Conservation (phyloP, 2,888 invertebrate species). For the Eumacrocentrus americanus region DNA sequence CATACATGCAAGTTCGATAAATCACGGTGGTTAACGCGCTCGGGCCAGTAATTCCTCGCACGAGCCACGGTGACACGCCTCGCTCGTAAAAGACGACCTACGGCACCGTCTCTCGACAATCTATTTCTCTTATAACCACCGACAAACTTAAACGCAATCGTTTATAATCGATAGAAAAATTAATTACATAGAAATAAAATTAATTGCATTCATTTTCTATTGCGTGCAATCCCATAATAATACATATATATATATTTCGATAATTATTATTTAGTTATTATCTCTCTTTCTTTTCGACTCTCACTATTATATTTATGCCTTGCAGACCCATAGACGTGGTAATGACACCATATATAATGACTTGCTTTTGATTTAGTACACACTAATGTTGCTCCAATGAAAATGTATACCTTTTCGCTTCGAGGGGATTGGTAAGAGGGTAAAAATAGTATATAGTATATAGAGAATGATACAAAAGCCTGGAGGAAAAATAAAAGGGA, state of each 20-base stretch:
- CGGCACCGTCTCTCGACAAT: constrained; percentile 30
- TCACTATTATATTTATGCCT: no score
- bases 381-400: no score
- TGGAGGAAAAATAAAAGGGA: constrained; percentile 20
- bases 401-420: no score
- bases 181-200: background rate
- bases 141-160: constrained; percentile 9
- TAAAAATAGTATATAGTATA: constrained; percentile 30
- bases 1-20: constrained; percentile 42
- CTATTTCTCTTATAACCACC: constrained; percentile 18
- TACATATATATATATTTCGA: no score
- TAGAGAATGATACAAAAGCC: constrained; percentile 16
- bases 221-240: no score
- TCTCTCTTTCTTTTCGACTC: no score
- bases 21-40: constrained; percentile 42
- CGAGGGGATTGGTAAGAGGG: constrained; percentile 8
- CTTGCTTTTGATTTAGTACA: no score
- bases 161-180: background rate
- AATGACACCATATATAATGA: no score
- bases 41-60: constrained; percentile 43
- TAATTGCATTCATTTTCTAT: no score
- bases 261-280: no score
- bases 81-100: constrained; percentile 50
- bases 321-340: no score
- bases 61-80: constrained; percentile 53